A percentile compares a stretch with the other conserved stretches of the same genome.
These are phyloP conservation scores for Cephus spinipes DNA, from an alignment of 2,888 invertebrate genomes.

Conservation along the genomic window DNA sequence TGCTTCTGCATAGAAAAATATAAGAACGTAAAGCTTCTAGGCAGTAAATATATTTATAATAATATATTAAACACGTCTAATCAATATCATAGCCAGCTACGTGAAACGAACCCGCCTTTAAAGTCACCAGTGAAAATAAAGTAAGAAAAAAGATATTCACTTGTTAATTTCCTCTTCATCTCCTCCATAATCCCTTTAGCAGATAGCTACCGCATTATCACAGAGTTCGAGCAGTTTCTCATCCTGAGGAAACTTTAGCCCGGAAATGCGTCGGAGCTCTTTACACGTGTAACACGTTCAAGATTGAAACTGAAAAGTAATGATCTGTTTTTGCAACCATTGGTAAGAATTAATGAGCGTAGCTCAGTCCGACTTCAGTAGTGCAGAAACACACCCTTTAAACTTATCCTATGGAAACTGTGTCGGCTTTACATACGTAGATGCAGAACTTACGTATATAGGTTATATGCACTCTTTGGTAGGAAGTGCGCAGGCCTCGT, in stretches of 20 bases:
- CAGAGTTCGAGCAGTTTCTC: background rate
- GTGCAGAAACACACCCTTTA: background rate
- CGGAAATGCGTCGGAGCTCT: background rate
- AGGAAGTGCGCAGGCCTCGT: background rate
- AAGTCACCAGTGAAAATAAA: background rate
- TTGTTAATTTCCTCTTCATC: slow-evolving; percentile 51
- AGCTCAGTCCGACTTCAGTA: background rate
- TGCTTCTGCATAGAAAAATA: background rate
- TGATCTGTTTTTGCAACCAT: background rate
- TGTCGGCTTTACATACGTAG: background rate
- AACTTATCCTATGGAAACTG: background rate
- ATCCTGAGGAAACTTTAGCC: background rate
- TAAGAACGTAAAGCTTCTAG: background rate
- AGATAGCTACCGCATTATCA: background rate
- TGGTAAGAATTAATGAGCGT: background rate
- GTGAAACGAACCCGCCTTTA: background rate
- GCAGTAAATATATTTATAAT: background rate
- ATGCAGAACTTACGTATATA: background rate
- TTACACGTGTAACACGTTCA: background rate
- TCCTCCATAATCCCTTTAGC: background rate
- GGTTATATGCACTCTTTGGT: background rate
- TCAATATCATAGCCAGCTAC: background rate
- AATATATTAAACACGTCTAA: background rate
- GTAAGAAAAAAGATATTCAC: slow-evolving; percentile 36
- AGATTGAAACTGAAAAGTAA: background rate